Evolutionary conservation across 2,113 vertebrate genomes (phyloP), one percentile per base, ranked within the genome.

Genomic region (Leptobrachium leishanense): DNA sequence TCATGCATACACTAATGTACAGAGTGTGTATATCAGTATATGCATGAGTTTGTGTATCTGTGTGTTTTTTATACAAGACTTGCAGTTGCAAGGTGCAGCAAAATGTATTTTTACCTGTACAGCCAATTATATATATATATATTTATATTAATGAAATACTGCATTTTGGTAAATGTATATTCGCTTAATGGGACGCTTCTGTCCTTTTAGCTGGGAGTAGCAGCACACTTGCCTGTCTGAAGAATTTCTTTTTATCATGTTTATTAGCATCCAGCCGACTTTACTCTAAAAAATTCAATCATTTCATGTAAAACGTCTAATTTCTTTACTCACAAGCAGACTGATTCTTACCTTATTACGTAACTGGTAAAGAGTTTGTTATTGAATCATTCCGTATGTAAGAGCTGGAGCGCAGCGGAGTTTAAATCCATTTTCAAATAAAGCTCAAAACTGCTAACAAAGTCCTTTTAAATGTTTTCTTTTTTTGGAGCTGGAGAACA

Each of bases 371-470:
- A 9, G n/a, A 6, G 20, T 12, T 8, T 50, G 10, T 53, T 70
- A 41, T 59, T 53, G 64, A 72, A 79, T 77, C 66, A 44, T 43
- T 55, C 2, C 31, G 46, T 67, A 73, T 73, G 65, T 55, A 31
- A 74, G 57, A 67, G 13, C 39, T 79, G 70, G 70, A 74, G 64
- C 67, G 63, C 62, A 73, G 77, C 77, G 67, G 71, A 80, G 77
- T 80, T 80, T 73, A 80, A 80, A 80, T 74, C 71, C 71, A 59
- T 67, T 80, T 80, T 80, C 71, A 57, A 73, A 80, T 63, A 73
- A 75, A 84, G 82, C 20, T 81, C 74, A 76, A 85, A 74, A 75
- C 69, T 84, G 69, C 74, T 75, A 87, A 81, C 65, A 83, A 6
- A 82, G 74, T 81, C 59, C 80, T 83, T 81, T 74, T 82, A 15